A percentile compares a stretch with the other conserved stretches of the same genome.
These are phyloP conservation scores for Drosophila greeni DNA, from an alignment of 2,888 invertebrate genomes.

Conservation along the genomic window DNA sequence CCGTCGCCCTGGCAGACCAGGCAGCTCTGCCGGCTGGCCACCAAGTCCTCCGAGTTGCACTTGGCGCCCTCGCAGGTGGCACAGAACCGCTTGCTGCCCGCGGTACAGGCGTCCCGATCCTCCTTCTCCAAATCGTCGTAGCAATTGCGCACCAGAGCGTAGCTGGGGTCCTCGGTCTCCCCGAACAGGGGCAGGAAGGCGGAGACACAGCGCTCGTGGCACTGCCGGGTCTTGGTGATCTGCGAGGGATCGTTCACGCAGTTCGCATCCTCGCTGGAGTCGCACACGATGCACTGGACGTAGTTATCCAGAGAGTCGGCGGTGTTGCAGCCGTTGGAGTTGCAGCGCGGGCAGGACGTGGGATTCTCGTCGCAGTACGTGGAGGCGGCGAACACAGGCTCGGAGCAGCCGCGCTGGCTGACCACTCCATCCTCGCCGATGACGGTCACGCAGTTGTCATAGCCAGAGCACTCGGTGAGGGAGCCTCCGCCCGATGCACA, in stretches of 20 bases:
- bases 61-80: constrained; percentile 54
- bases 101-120: constrained; percentile 64
- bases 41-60: constrained; percentile 67
- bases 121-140: constrained; percentile 71
- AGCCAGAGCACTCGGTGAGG: constrained; percentile 52
- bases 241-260: constrained; percentile 52
- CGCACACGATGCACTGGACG: constrained; percentile 71
- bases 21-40: constrained; percentile 60
- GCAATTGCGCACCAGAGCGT: constrained; percentile 70
- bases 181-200: constrained; percentile 63
- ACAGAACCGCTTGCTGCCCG: constrained; percentile 58
- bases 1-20: constrained; percentile 61
- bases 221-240: constrained; percentile 58
- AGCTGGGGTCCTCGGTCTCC: constrained; percentile 69
- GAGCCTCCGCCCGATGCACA: constrained; percentile 39
- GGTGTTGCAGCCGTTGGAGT: constrained; percentile 75
- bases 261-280: constrained; percentile 53
- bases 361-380: constrained; percentile 61
- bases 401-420: constrained; percentile 68
- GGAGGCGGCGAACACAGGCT: constrained; percentile 39
- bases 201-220: constrained; percentile 70
- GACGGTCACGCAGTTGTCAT: constrained; percentile 72
- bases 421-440: constrained; percentile 63
- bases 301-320: constrained; percentile 62
- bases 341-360: constrained; percentile 70